A percentile compares a stretch with the other conserved stretches of the same genome.
These are phyloP conservation scores for Stegodyphus mimosarum DNA, from an alignment of 1,140 invertebrate genomes.

Conservation along the genomic window DNA sequence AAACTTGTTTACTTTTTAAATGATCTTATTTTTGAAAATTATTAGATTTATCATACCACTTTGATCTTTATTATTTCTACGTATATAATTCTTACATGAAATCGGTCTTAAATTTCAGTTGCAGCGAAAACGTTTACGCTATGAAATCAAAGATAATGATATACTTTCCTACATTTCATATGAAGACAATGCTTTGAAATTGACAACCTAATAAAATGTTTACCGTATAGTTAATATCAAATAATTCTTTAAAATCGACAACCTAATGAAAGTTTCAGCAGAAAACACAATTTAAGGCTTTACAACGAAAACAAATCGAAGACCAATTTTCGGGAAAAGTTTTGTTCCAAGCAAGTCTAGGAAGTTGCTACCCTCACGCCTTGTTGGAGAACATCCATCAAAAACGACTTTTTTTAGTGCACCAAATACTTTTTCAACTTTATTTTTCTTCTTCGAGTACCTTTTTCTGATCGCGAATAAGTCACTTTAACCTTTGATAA, in stretches of 20 bases:
- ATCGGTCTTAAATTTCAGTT: no score
- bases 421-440: not conserved
- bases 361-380: slow-evolving; percentile 2
- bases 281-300: no score
- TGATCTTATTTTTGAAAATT: no score
- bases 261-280: no score
- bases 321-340: slow-evolving; percentile 23
- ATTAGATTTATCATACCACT: no score
- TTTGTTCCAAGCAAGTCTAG: not conserved
- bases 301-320: slow-evolving; percentile 33
- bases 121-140: no score
- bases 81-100: not conserved
- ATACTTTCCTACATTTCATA: no score
- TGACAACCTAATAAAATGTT: not conserved
- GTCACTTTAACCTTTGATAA: slow-evolving; percentile 53
- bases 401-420: slow-evolving; percentile 17
- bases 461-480: slow-evolving; percentile 24
- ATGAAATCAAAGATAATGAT: no score
- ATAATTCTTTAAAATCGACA: no score
- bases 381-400: slow-evolving; percentile 40
- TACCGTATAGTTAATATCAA: no score
- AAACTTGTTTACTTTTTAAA: no score
- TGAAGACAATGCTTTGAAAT: not conserved
- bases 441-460: slow-evolving; percentile 1
- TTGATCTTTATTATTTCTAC: no score